phyloP scores from a whole-genome alignment of 2,888 invertebrate genomes.

The Drosophila phalerata region DNA sequence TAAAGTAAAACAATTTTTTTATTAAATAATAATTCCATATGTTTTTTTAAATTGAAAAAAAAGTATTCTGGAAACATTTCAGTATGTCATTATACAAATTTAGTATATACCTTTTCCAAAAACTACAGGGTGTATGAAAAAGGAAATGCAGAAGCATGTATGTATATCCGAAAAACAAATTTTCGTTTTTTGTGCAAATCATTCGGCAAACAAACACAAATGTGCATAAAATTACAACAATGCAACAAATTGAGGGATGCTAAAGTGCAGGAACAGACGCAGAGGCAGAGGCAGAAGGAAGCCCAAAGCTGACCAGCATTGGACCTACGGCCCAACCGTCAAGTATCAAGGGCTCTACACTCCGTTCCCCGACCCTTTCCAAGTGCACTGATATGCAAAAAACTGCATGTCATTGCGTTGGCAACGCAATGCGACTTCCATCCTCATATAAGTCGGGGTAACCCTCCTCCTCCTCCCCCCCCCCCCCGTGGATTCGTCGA shows the following conservation, averaged over 20 bases:
- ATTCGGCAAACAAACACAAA: conserved; percentile 79
- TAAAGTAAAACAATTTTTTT: no score
- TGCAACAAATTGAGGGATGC: conserved; percentile 79
- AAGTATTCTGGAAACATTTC: no score
- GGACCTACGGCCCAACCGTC: conserved; percentile 27
- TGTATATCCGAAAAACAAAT: conserved; percentile 76
- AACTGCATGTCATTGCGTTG: conserved; percentile 80
- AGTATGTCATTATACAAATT: no score
- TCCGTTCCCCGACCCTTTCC: conserved; percentile 1
- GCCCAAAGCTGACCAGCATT: conserved; percentile 19
- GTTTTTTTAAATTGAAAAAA: no score
- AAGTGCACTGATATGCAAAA: conserved; percentile 80
- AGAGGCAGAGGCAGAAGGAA: not conserved
- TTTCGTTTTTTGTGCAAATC: conserved; percentile 74
- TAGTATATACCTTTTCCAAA: not conserved
- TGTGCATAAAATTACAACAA: conserved; percentile 81
- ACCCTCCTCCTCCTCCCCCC: not conserved
- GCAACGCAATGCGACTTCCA: conserved; percentile 50
- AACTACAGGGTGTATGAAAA: conserved; percentile 14
- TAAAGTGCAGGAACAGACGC: conserved; percentile 36
- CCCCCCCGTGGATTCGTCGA: conserved; percentile 9
- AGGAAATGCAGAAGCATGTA: conserved; percentile 12
- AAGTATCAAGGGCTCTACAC: conserved; percentile 55
- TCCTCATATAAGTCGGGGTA: conserved; percentile 20
- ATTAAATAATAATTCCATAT: no score